Base-by-base conservation (phyloP, 2,113 vertebrate species). In the Benitochromis conjunctus region DNA sequence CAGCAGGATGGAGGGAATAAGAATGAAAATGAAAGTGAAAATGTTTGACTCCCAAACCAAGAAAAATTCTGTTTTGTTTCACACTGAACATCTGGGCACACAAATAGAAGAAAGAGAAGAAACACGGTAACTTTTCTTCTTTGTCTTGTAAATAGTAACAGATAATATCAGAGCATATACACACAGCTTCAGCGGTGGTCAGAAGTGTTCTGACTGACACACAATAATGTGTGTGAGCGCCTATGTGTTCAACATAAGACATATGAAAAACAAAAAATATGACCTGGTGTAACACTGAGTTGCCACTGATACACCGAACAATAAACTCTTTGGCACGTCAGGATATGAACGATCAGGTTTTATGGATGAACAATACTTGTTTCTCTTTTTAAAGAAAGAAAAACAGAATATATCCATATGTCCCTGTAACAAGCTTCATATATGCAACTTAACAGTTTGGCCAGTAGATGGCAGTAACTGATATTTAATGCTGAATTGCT, bases 401-500 rank as follows among this genome's bases (percentile, higher is more conserved):
- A 54, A 54, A n/a, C 43, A 12, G 43, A 51, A 51, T 29, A 76
- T 74, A 19, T 18, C 66, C 41, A 26, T 29, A 19, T 26, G 8
- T 76, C 29, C 71, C 26, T 13, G 16, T 31, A 74, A 51, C 24
- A 53, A 53, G 26, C 11, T 43, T 48, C 31, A 48, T 36, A 31
- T 18, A 7, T 54, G 5, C 16, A 21, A 62, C 54, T 53, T 0
- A 66, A 69, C 21, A 55, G 14, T 88, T 74, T 81, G 76, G 13
- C 83, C 93, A 91, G 62, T 71, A 94, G 94, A 89, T 94, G 93
- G 93, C 89, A 91, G 82, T 83, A 36, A 43, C 58, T 31, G 5
- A 76, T 46, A 53, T 76, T 53, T 53, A 76, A n/a, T 76, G 26
- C 18, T 31, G n/a, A 55, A 21, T 55, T 6, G 6, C 16, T 19